phyloP scores from a whole-genome alignment of 1,140 invertebrate species.

The Drosophila sproati region DNA sequence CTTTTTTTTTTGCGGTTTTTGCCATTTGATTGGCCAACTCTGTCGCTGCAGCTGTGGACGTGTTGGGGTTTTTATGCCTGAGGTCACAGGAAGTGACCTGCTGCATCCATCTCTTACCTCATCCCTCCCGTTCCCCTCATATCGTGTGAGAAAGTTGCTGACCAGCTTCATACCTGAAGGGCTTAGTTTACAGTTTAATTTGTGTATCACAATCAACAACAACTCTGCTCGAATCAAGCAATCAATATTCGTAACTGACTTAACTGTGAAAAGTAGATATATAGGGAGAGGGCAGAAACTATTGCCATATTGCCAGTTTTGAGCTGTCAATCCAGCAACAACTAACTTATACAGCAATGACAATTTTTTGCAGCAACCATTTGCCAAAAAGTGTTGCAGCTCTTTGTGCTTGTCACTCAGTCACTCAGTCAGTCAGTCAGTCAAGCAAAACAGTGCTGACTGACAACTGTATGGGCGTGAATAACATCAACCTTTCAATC shows the following conservation, averaged over 20 bases:
- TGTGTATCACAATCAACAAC: neutral
- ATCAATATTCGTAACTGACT: neutral
- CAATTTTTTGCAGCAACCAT: constrained; percentile 55
- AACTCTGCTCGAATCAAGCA: neutral
- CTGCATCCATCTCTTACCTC: neutral
- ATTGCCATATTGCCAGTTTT: constrained; percentile 16
- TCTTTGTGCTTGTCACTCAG: constrained; percentile 35
- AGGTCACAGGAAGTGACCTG: constrained; percentile 68
- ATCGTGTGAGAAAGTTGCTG: constrained; percentile 36
- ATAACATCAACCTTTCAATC: constrained; percentile 38
- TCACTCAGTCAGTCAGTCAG: constrained; percentile 41
- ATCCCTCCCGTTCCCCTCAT: neutral
- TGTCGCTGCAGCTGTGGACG: constrained; percentile 34
- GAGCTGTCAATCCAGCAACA: constrained; percentile 46
- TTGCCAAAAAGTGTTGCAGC: constrained; percentile 49
- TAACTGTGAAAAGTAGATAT: neutral
- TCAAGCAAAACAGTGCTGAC: constrained; percentile 44
- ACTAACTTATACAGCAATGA: constrained; percentile 51
- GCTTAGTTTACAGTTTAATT: constrained; percentile 2
- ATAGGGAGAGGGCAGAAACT: neutral
- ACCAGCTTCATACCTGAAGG: neutral
- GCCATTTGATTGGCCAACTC: constrained; percentile 66
- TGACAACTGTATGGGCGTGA: constrained; percentile 37
- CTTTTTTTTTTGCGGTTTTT: constrained; percentile 52
- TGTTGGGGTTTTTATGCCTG: constrained; percentile 52